phyloP scores from a whole-genome alignment of 1,140 invertebrate species.

The Macrostomum lignano region DNA sequence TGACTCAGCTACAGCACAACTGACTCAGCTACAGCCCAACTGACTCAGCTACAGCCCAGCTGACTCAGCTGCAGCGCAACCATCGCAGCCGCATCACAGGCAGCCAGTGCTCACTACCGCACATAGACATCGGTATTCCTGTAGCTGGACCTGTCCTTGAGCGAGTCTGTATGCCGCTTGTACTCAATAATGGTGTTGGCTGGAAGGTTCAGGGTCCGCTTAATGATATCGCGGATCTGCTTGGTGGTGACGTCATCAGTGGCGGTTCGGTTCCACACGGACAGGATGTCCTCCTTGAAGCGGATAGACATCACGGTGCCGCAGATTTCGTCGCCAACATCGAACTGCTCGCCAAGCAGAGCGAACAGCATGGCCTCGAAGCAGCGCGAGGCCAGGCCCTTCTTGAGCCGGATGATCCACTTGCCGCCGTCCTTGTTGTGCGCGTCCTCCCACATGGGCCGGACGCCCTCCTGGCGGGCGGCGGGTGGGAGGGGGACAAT shows the following conservation, averaged over 20 bases:
- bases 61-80: no score
- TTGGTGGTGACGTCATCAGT: conserved; percentile 53
- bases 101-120: no score
- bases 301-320: conserved; percentile 77
- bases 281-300: conserved; percentile 74
- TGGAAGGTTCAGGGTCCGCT: conserved; percentile 70
- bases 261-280: conserved; percentile 82
- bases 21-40: no score
- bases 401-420: conserved; percentile 73
- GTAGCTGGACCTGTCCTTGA: conserved; percentile 33
- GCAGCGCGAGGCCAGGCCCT: conserved; percentile 68
- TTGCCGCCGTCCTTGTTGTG: conserved; percentile 79
- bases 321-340: conserved; percentile 91
- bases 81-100: no score
- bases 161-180: conserved; percentile 60
- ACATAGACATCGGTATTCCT: no score
- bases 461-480: conserved; percentile 85
- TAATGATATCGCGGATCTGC: conserved; percentile 67
- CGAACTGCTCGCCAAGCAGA: conserved; percentile 74
- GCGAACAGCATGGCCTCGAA: conserved; percentile 96
- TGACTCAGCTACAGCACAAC: no score
- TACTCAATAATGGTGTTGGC: conserved; percentile 72
- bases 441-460: conserved; percentile 91
- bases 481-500: no score
- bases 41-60: no score